Evolutionary conservation across 2,888 invertebrate genomes (phyloP), one percentile per base, ranked within the genome.

Genomic region (Diabrotica balteata): DNA sequence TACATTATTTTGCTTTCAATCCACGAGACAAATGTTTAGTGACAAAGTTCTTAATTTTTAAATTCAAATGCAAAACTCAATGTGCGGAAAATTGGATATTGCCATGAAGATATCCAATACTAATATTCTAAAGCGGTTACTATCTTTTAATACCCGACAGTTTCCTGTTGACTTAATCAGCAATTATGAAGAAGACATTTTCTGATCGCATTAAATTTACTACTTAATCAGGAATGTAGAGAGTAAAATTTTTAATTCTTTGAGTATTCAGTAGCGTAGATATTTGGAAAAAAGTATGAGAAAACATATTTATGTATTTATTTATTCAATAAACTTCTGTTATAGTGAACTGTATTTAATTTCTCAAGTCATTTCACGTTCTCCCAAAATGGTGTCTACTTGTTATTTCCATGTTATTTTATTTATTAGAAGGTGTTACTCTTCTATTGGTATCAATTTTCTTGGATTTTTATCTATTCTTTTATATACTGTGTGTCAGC

Each of bases 131-230:
- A 59, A 9, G 43, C n/a, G 42, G 10, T 43, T 43, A 17, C 54
- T 54, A 17, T 11, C 9, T 11, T n/a, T 7, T 54, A 43, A 53
- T 53, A n/a, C 10, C 10, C 49, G 49, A 47, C 46, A 46, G 49
- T 59, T 59, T 59, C 59, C 59, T 59, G 59, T 59, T 59, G 59
- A 59, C 32, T 59, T 32, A 59, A n/a, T 58, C 43, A 45, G 11
- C 46, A 58, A 58, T 58, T 59, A 45, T 47, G 17, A 10, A 49
- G 46, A n/a, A 22, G 47, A 49, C 59, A 49, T 11, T 42, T 58
- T 58, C 46, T 46, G 17, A 58, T 9, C 58, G 7, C 9, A 46
- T 59, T 47, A 47, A 59, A 54, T 54, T 54, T 43, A 54, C 54
- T 44, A 43, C 43, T 54, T 43, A 54, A 54, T 43, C 52, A 53